Base-by-base conservation (phyloP, 2,888 invertebrate genomes). In the Epistrophe eligans region DNA sequence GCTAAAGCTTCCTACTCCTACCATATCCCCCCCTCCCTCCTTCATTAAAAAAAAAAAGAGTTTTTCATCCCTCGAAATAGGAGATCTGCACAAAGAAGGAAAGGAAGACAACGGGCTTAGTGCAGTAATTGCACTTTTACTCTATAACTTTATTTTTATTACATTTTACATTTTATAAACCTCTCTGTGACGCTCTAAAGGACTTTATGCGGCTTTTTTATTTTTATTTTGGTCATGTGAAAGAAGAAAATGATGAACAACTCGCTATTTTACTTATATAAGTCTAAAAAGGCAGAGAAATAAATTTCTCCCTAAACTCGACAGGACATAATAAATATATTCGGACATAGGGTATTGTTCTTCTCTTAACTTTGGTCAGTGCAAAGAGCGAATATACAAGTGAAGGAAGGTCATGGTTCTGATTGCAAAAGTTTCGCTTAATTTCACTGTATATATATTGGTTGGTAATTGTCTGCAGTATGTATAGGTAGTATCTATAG, bases 351-450 rank as follows among this genome's bases (percentile, higher is more conserved):
- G 55, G 57, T 55, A 76, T 70, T 77, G 77, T 79, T 60, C 52
- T 74, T 52, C 64, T 74, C 74, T 74, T 60, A 64, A 82, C 77
- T 82, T 82, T 77, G 80, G 72, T n/a, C 40, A 70, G 60, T 62
- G 17, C 38, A 13, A 38, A 13, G 43, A 67, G 19, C 11, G 19
- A 24, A 28, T 10, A 0, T 7, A 17, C 13, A 32, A 28, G n/a
- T 77, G 43, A 57, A 60, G 72, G 60, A 85, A 85, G 85, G 85
- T 85, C 85, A 85, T 77, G 85, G 82, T 45, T 81, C 52, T 85
- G 85, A 85, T 85, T 85, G 85, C 77, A 71, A 85, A 85, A 85
- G 85, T 82, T 85, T 82, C 80, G 77, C 82, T 85, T 82, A 81
- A 82, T 85, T 85, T 82, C 57, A 77, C 67, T 73, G 48, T 70